Evolutionary conservation across 2,888 invertebrate species (phyloP), one percentile per base, ranked within the genome.

Genomic region (Cryptocephalus primarius): DNA sequence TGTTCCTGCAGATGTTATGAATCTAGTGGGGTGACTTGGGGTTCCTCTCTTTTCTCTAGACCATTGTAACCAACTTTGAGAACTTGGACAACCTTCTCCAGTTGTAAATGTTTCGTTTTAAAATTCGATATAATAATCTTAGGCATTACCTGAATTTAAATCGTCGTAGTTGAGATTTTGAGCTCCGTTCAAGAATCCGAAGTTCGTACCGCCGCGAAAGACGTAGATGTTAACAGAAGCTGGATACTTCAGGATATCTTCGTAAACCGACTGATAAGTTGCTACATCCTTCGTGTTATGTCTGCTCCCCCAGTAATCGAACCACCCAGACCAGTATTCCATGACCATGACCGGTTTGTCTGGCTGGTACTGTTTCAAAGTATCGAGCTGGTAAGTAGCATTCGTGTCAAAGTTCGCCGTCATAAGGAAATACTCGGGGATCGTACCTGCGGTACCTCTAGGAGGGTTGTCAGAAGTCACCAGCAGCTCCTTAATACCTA

Each of bases 171-270:
- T 50, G 32, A 46, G 45, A 48, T 51, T 54, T 13, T 53, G 57
- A 32, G 55, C 60, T 32, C 68, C 68, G 47, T 64, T 68, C 36
- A 65, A 80, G 58, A 83, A 90, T 45, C 81, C 88, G 61, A 84
- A 88, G 62, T 88, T 92, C 1, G 88, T 87, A 42, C 94, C 93
- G 11, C 94, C 94, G 60, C 82, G 84, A 69, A 91, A 92, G 86
- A 94, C 88, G 65, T 93, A 95, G 58, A 93, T 80, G 61, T 91
- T 94, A 33, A 93, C 80, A 43, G 83, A 80, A 9, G 78, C 77
- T 8, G 67, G 67, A 51, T 64, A 65, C 4, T 50, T 43, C 14
- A 63, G 41, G 36, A 62, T 61, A 33, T 43, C 45, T 43, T 59
- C 56, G 33, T 49, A 49, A 8, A 45, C 41, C 8, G 46, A 9